A percentile compares a stretch with the other conserved stretches of the same genome.
phyloP scores from a whole-genome alignment of 2,113 vertebrate species.

The Rutilus rutilus region DNA sequence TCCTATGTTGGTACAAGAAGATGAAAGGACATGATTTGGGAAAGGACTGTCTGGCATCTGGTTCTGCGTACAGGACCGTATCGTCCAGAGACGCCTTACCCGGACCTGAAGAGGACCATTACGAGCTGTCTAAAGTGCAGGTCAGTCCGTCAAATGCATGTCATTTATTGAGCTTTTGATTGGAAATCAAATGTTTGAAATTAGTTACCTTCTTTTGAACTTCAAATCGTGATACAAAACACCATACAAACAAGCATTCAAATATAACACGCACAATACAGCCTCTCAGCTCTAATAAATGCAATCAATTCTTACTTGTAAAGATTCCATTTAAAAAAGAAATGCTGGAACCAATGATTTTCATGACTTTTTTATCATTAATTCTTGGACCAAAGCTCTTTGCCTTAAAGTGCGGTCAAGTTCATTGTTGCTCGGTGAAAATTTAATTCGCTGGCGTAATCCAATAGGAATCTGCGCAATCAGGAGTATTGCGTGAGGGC shows the following conservation, averaged over 20 bases:
- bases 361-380: background rate
- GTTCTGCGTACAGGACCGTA: slow-evolving; percentile 80
- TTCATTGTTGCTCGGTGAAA: no score
- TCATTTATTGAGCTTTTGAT: background rate
- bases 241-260: background rate
- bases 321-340: background rate
- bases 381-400: background rate
- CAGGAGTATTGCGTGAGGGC: no score
- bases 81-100: slow-evolving; percentile 70
- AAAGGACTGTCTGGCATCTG: slow-evolving; percentile 84
- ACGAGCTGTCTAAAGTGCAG: slow-evolving; percentile 72
- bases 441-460: no score
- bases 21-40: slow-evolving; percentile 92
- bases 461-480: no score
- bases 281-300: background rate
- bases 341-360: background rate
- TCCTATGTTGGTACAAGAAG: slow-evolving; percentile 75
- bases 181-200: background rate
- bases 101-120: slow-evolving; percentile 73
- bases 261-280: no score
- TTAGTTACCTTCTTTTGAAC: background rate
- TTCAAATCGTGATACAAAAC: background rate
- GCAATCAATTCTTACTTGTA: background rate
- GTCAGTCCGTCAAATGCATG: slow-evolving; percentile 63
- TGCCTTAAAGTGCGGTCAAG: no score